Conservation (phyloP, 2,797 vertebrate genomes). For the Trachops cirrhosus region DNA sequence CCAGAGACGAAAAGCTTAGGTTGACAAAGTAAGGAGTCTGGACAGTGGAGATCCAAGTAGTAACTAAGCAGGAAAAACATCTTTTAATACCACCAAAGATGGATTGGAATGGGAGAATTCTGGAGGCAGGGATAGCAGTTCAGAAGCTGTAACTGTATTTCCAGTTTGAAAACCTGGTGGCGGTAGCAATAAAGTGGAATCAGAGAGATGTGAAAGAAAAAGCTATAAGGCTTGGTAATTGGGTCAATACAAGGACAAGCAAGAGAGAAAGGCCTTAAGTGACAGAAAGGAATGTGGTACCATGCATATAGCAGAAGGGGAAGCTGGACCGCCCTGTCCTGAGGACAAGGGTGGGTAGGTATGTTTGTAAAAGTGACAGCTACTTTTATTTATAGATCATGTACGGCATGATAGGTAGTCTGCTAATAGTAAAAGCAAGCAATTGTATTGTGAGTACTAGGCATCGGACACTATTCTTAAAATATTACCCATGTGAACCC, state of each 20-base stretch:
- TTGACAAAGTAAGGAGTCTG: not conserved
- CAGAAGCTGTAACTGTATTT: not conserved
- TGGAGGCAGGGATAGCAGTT: not conserved
- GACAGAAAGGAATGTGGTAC: not conserved
- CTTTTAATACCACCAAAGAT: slow-evolving; percentile 1
- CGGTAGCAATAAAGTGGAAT: not conserved
- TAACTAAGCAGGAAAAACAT: not conserved
- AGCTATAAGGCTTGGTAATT: not conserved
- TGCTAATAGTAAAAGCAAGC: not conserved
- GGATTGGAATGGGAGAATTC: not conserved
- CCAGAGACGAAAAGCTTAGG: not conserved
- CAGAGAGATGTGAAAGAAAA: not conserved
- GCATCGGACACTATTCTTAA: not conserved
- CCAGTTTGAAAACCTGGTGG: not conserved
- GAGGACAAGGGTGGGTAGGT: not conserved
- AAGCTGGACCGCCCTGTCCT: not conserved
- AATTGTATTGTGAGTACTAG: not conserved
- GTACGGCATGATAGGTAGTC: not conserved
- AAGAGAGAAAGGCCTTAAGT: not conserved
- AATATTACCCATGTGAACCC: not conserved
- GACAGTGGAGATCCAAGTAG: not conserved
- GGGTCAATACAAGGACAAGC: not conserved
- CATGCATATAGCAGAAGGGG: not conserved
- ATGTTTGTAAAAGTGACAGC: not conserved
- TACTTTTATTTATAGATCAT: not conserved